phyloP scores from a whole-genome alignment of 2,888 invertebrate genomes.

The Acanthosepion esculentum region DNA sequence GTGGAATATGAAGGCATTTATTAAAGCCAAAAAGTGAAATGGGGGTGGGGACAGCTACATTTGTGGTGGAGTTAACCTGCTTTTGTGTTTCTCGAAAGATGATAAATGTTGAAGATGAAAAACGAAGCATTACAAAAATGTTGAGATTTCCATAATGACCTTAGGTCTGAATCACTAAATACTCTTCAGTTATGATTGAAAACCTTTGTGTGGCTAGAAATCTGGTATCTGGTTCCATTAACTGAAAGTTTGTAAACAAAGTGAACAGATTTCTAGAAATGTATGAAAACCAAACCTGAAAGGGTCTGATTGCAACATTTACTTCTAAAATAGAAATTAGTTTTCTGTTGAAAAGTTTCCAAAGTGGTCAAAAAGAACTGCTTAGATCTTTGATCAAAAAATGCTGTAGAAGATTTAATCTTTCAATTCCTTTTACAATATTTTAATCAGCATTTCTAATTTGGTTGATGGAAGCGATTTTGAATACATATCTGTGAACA shows the following conservation, averaged over 20 bases:
- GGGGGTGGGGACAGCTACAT: not conserved
- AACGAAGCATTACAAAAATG: not conserved
- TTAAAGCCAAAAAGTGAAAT: not conserved
- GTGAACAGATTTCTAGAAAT: not conserved
- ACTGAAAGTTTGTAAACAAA: not conserved
- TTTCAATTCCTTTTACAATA: too few relatives aligned
- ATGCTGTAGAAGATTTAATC: too few relatives aligned
- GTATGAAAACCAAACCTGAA: too few relatives aligned
- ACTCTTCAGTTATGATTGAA: not conserved
- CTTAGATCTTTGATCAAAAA: too few relatives aligned
- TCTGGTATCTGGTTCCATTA: not conserved
- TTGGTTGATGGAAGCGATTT: too few relatives aligned
- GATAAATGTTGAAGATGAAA: not conserved
- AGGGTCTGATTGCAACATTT: too few relatives aligned
- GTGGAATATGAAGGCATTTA: slow-evolving; percentile 17
- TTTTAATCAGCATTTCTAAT: too few relatives aligned
- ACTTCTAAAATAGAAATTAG: too few relatives aligned
- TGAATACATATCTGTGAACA: too few relatives aligned
- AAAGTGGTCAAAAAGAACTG: too few relatives aligned
- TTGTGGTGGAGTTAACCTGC: not conserved
- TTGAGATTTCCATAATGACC: not conserved
- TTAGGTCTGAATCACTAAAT: not conserved
- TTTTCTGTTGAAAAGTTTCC: too few relatives aligned
- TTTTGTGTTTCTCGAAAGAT: not conserved
- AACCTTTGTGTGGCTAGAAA: not conserved